Conservation (phyloP, 1,140 invertebrate genomes). For the Globodera rostochiensis region DNA sequence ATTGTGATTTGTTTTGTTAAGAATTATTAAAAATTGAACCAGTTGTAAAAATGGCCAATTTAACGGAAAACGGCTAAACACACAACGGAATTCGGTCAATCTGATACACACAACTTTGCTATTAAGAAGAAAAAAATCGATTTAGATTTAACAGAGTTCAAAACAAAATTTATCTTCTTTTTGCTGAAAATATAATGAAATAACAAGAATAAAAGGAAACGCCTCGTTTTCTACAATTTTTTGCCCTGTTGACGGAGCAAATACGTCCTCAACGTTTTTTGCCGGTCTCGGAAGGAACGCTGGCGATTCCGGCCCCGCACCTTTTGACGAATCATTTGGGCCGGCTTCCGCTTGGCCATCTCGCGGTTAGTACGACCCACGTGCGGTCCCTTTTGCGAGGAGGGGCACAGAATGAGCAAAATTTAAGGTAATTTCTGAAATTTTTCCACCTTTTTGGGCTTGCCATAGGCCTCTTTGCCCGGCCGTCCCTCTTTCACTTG, state of each 20-base stretch:
- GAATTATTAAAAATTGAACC: no score
- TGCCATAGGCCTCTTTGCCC: conserved; percentile 49
- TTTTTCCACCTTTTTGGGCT: conserved; percentile 54
- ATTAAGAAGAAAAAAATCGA: no score
- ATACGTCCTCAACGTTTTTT: conserved; percentile 62
- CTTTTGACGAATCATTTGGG: conserved; percentile 61
- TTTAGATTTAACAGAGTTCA: no score
- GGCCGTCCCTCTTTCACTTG: conserved; percentile 54
- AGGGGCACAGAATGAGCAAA: no score
- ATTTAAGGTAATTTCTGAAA: neutral
- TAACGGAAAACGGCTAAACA: no score
- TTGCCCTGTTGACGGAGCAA: conserved; percentile 55
- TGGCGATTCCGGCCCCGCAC: conserved; percentile 62
- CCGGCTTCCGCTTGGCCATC: conserved; percentile 60
- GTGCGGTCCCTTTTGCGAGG: conserved; percentile 51
- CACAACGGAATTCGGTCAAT: no score
- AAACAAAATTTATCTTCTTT: no score
- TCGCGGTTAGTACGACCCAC: conserved; percentile 62
- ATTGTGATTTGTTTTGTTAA: no score
- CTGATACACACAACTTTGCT: no score
- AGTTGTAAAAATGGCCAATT: no score
- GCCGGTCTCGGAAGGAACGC: conserved; percentile 59
- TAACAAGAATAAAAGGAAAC: neutral
- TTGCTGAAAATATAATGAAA: no score
- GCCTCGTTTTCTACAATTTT: conserved; percentile 20